These are phyloP conservation scores for Limnephilus auricula DNA, from an alignment of 2,888 invertebrate genomes.

Conservation along the genomic window DNA sequence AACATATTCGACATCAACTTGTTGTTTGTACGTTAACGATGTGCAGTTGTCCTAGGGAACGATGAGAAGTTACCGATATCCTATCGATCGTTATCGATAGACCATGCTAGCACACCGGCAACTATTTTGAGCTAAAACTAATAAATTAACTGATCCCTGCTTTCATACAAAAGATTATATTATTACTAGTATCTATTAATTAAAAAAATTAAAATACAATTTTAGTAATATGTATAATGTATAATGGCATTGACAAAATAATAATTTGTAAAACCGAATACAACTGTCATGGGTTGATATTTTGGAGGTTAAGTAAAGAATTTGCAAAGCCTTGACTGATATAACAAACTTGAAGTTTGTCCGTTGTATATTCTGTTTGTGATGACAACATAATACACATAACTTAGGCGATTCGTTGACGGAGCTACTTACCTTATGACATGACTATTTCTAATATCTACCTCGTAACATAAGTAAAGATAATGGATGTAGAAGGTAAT, in stretches of 20 bases:
- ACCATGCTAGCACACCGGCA: too few species aligned
- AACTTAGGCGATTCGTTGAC: too few species aligned
- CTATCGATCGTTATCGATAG: too few species aligned
- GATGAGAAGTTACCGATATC: too few species aligned
- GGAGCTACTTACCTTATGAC: too few species aligned
- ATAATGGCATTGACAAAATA: neutral
- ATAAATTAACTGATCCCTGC: neutral
- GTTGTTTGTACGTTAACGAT: too few species aligned
- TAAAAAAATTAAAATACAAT: too few species aligned
- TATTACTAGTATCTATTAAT: neutral
- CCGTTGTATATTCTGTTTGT: neutral
- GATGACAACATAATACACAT: neutral
- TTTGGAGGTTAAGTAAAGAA: neutral
- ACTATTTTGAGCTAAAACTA: too few species aligned
- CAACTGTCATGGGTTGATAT: neutral
- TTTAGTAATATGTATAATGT: too few species aligned
- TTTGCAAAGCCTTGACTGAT: neutral
- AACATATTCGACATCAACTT: too few species aligned
- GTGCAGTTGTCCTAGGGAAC: too few species aligned
- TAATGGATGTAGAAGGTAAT: neutral
- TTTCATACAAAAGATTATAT: neutral
- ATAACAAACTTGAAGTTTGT: neutral
- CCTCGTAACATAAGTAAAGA: neutral
- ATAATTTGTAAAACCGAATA: neutral
- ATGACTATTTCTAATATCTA: neutral